Evolutionary conservation across 2,888 invertebrate genomes (phyloP).

Genomic region (Trichopoda pennipes): DNA sequence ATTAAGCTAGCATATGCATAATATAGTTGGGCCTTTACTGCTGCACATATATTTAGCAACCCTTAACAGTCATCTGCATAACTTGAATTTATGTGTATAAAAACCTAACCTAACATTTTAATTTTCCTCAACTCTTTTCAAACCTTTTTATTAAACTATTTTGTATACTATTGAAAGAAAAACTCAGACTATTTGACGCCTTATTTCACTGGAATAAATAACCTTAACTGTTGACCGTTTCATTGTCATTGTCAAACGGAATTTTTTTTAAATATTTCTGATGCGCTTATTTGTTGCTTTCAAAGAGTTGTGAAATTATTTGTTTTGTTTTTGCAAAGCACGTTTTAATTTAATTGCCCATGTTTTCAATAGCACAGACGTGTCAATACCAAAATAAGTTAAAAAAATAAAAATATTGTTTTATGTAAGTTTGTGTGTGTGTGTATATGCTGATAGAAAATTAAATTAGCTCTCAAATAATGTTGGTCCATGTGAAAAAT

Average conservation of each 20-base stretch:
- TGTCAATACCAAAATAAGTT: constrained; percentile 25
- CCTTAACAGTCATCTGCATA: no score
- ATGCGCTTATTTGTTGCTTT: not conserved
- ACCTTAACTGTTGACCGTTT: constrained; percentile 22
- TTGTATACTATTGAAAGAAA: not conserved
- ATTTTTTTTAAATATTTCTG: constrained; percentile 10
- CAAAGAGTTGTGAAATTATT: constrained; percentile 7
- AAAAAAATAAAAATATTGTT: not conserved
- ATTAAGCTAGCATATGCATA: no score
- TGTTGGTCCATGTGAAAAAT: no score
- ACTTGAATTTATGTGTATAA: no score
- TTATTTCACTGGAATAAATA: not conserved
- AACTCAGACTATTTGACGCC: not conserved
- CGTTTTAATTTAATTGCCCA: constrained; percentile 25
- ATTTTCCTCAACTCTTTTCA: no score
- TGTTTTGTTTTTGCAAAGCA: constrained; percentile 34
- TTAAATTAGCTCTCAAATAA: no score
- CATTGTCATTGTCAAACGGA: constrained; percentile 35
- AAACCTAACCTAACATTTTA: no score
- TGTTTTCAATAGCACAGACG: constrained; percentile 46
- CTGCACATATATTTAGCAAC: no score
- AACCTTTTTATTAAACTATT: no score
- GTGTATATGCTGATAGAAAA: no score
- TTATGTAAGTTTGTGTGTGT: not conserved
- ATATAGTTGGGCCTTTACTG: no score